These are phyloP conservation scores for Eretmocerus hayati DNA, from an alignment of 2,888 invertebrate genomes.

Conservation along the genomic window DNA sequence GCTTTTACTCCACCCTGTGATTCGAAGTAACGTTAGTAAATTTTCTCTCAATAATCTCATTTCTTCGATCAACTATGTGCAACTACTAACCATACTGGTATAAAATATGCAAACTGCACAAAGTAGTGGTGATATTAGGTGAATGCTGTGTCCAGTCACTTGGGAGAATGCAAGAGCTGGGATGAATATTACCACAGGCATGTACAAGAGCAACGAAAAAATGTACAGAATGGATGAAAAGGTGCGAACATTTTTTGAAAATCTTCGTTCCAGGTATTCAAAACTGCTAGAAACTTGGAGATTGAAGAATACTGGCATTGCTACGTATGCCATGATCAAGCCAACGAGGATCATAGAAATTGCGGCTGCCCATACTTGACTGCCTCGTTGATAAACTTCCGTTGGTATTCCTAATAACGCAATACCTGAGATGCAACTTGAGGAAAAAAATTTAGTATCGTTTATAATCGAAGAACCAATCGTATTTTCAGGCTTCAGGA, in stretches of 20 bases:
- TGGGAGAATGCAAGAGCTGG: slow-evolving; percentile 64
- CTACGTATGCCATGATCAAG: slow-evolving; percentile 47
- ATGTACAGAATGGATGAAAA: slow-evolving; percentile 58
- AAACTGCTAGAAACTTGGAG: slow-evolving; percentile 65
- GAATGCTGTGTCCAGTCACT: slow-evolving; percentile 63
- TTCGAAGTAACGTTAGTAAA: background rate
- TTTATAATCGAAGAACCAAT: no score
- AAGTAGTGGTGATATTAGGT: slow-evolving; percentile 59
- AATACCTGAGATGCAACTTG: slow-evolving; percentile 51
- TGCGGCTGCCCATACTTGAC: slow-evolving; percentile 53
- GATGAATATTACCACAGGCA: slow-evolving; percentile 65
- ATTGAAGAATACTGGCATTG: slow-evolving; percentile 62
- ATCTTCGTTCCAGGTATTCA: slow-evolving; percentile 61
- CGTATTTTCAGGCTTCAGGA: no score
- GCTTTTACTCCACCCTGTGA: slow-evolving; percentile 55
- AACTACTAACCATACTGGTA: slow-evolving; percentile 57
- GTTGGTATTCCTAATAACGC: slow-evolving; percentile 68
- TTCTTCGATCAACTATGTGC: background rate
- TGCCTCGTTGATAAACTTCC: slow-evolving; percentile 67
- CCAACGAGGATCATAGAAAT: slow-evolving; percentile 51
- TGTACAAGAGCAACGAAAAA: slow-evolving; percentile 53
- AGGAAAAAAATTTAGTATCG: no score
- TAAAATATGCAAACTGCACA: slow-evolving; percentile 70
- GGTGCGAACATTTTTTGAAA: slow-evolving; percentile 54
- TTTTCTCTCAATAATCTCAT: background rate